These are phyloP conservation scores for Rhynchomys soricoides DNA, from an alignment of 2,113 vertebrate genomes.

Conservation along the genomic window DNA sequence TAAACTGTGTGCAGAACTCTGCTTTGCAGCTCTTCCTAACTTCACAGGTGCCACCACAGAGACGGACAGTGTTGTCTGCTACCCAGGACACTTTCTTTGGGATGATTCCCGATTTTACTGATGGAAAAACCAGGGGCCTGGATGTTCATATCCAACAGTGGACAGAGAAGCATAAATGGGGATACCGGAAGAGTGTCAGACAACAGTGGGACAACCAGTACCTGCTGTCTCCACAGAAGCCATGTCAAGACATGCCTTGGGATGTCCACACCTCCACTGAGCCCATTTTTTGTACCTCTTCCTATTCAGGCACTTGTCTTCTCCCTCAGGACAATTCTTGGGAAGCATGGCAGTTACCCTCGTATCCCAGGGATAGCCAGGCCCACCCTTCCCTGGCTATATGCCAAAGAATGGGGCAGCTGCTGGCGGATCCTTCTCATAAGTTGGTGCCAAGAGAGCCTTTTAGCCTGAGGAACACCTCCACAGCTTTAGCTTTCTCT, in stretches of 20 bases:
- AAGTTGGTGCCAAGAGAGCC: neutral
- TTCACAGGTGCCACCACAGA: slow-evolving; percentile 35
- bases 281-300: neutral
- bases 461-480: neutral
- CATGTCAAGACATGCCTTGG: neutral
- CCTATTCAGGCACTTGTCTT: slow-evolving; percentile 33
- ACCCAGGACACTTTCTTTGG: neutral
- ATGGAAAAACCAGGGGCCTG: neutral
- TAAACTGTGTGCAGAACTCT: neutral
- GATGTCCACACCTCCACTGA: neutral
- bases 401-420: neutral
- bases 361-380: neutral
- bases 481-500: neutral
- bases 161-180: slow-evolving; percentile 38
- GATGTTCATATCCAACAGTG: slow-evolving; percentile 10
- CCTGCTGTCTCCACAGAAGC: neutral
- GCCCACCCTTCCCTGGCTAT: neutral
- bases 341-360: slow-evolving; percentile 32
- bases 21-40: slow-evolving; percentile 27
- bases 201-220: neutral
- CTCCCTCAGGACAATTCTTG: slow-evolving; percentile 15
- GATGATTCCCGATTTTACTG: neutral
- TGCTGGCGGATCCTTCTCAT: neutral
- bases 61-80: neutral
- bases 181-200: neutral